These are phyloP conservation scores for Lampris incognitus DNA, from an alignment of 2,113 vertebrate genomes.

Conservation along the genomic window DNA sequence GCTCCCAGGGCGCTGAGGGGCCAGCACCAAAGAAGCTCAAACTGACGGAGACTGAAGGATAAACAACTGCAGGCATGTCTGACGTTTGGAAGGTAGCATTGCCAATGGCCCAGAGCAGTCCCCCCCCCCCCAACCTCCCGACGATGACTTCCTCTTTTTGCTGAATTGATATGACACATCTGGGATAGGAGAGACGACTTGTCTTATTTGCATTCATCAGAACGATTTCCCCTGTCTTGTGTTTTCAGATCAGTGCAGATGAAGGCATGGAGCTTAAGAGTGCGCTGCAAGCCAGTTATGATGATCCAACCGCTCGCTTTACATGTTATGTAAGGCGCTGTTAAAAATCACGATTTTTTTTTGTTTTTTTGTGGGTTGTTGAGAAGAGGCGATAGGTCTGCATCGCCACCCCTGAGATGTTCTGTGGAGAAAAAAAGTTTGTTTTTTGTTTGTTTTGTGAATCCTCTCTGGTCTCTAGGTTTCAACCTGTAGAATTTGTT, in stretches of 20 bases:
- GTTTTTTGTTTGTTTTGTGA: conserved; percentile 47
- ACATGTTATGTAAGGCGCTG: conserved; percentile 33
- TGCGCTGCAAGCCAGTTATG: conserved; percentile 10
- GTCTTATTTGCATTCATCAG: conserved; percentile 55
- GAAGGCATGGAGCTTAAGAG: conserved; percentile 7
- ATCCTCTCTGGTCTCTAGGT: conserved; percentile 43
- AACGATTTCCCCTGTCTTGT: conserved; percentile 11
- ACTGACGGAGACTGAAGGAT: conserved; percentile 80
- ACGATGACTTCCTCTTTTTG: conserved; percentile 1
- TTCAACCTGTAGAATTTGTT: conserved; percentile 16
- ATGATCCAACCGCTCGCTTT: conserved; percentile 7
- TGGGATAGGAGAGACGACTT: conserved; percentile 16
- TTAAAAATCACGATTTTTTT: conserved; percentile 8
- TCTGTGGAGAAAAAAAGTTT: conserved; percentile 18
- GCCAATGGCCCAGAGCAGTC: not conserved
- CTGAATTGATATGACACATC: conserved; percentile 51
- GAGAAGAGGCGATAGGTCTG: conserved; percentile 25
- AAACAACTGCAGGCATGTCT: conserved; percentile 19
- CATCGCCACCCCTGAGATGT: conserved; percentile 29
- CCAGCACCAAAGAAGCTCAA: conserved; percentile 90
- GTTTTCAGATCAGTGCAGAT: conserved; percentile 43
- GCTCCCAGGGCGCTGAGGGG: conserved; percentile 76
- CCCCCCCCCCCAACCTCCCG: not conserved
- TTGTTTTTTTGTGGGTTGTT: conserved; percentile 23
- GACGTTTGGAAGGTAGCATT: conserved; percentile 32